Base-by-base conservation (phyloP, 2,797 vertebrate species). In the Eulemur mongoz region DNA sequence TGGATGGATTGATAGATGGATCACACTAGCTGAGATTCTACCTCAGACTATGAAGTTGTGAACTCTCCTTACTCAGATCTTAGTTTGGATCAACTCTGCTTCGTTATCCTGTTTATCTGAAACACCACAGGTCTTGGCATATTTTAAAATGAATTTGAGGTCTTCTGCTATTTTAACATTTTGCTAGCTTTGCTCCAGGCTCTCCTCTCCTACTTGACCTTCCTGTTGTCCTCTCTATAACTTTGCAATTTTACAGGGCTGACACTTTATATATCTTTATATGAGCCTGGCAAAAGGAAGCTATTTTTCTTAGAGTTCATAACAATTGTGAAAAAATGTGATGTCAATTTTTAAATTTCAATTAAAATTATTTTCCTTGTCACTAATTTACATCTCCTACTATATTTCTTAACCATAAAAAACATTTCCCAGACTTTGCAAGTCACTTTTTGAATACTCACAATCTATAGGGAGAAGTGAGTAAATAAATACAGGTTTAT, bases 331-430 rank as follows among this genome's bases (percentile, higher is more conserved):
- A 84, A 50, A 80, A 87, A 94, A 69, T n/a, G 18, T 90, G 25
- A 88, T 35, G 43, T 84, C 59, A 69, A 86, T 32, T 82, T 45
- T 45, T 70, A 78, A 70, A 73, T 91, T 59, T 93, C 35, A 76
- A 90, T 81, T 93, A 86, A 61, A 93, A 76, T 95, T 89, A 90
- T 82, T 90, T 89, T 90, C 45, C 43, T 78, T 83, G 45, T 11
- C 69, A 85, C 18, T 80, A 90, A 76, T 32, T 65, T 88, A n/a
- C 7, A 9, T 70, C 38, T 95, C 38, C 61, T 78, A 79, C 32
- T 80, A 0, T 54, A 63, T 61, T 94, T 84, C 50, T 95, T 54
- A 93, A 69, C 11, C 45, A 59, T 73, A 75, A 52, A 89, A 96
- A 92, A 76, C 32, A 82, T 35, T 45, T 86, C 54, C 32, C 40